Evolutionary conservation across 2,797 vertebrate genomes (phyloP).

Genomic region (Rhabdomys pumilio): DNA sequence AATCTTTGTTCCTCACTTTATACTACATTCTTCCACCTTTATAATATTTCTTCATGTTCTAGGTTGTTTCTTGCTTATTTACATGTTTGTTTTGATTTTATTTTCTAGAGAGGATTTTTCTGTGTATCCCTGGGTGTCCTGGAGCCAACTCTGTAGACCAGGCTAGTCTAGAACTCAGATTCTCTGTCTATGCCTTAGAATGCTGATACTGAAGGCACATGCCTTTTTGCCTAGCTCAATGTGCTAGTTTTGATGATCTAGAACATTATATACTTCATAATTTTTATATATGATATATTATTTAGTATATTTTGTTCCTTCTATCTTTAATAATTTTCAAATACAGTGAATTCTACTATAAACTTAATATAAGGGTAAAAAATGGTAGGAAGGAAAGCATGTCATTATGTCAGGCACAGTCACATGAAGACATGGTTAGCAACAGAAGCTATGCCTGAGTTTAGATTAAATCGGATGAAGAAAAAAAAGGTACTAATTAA

Average conservation of each 20-base stretch:
- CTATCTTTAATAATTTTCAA: slow-evolving; percentile 9
- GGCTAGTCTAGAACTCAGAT: neutral
- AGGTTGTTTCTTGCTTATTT: neutral
- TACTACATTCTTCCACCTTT: neutral
- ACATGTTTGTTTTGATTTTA: neutral
- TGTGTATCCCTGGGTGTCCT: neutral
- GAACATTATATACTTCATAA: neutral
- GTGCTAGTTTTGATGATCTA: neutral
- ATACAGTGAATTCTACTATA: neutral
- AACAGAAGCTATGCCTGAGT: neutral
- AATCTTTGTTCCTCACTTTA: neutral
- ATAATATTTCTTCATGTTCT: slow-evolving; percentile 5
- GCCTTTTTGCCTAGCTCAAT: neutral
- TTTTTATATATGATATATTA: neutral
- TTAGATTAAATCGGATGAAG: neutral
- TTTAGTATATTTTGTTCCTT: neutral
- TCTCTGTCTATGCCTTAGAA: no score
- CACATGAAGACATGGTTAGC: neutral
- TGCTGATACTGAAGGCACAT: neutral
- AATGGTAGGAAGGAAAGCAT: neutral
- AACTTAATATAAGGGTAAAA: neutral
- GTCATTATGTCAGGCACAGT: neutral
- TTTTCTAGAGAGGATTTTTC: neutral
- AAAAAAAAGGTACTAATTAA: neutral
- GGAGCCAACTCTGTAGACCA: fast-evolving